These are phyloP conservation scores for Cherax destructor DNA, from an alignment of 1,140 invertebrate species.

Conservation along the genomic window DNA sequence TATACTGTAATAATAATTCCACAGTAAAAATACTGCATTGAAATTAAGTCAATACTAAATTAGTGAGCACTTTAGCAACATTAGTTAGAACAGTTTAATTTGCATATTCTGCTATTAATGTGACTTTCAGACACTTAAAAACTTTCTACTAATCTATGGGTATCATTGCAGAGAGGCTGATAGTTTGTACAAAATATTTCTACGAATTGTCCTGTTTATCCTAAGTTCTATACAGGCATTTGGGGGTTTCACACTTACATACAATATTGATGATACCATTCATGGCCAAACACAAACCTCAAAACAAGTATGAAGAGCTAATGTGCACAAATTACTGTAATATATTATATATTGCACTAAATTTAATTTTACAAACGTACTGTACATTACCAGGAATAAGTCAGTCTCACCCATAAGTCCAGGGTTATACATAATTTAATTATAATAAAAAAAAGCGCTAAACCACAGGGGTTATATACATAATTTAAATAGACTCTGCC, in stretches of 20 bases:
- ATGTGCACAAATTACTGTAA: too few relatives aligned
- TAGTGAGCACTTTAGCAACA: not conserved
- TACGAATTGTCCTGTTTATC: constrained; percentile 23
- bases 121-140: not conserved
- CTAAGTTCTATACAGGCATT: constrained; percentile 31
- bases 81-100: not conserved
- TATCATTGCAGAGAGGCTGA: constrained; percentile 9
- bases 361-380: too few relatives aligned
- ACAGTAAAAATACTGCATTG: not conserved
- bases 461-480: too few relatives aligned
- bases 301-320: not conserved
- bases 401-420: too few relatives aligned
- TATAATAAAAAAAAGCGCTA: too few relatives aligned
- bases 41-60: not conserved
- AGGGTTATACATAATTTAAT: too few relatives aligned
- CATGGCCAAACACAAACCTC: constrained; percentile 43
- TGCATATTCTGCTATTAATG: not conserved
- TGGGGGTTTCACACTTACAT: constrained; percentile 8
- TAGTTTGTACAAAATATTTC: not conserved
- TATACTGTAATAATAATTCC: not conserved
- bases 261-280: constrained; percentile 23
- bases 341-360: too few relatives aligned
- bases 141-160: not conserved
- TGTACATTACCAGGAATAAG: too few relatives aligned
- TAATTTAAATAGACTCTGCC: too few relatives aligned